Evolutionary conservation across 2,888 invertebrate genomes (phyloP), one percentile per base, ranked within the genome.

Genomic region (Rhagium mordax): DNA sequence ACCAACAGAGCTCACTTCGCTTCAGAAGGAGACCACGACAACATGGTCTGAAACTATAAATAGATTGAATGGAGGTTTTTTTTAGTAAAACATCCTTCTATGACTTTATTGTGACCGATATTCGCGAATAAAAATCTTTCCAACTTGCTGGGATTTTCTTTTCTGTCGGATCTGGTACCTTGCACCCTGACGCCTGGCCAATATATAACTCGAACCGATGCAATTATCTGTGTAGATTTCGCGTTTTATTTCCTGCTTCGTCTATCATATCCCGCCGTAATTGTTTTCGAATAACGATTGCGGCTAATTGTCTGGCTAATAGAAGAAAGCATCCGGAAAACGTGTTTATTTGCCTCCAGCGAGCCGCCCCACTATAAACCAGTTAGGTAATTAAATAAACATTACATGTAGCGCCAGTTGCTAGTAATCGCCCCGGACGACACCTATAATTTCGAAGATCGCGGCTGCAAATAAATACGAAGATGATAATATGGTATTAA

Each of bases 381-480:
- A 27, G n/a, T 18, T 33, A 49, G 65, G 53, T 53, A 65, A 65
- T 65, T 33, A 53, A 65, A 65, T 65, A 65, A 65, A 65, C 53
- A 65, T 65, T 53, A 65, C 53, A 65, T 33, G 65, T 53, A 53
- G 65, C 65, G 65, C 65, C 65, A 53, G 53, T 53, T 65, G 65
- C 33, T 33, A 29, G 65, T 53, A 53, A 65, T 65, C 65, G 65
- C 53, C 29, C 15, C 18, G 33, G 29, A 65, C 53, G 51, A 29
- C 48, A 24, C 20, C 21, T 61, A 21, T 47, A 61, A 61, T 8
- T 61, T 41, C 41, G 13, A 59, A 24, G 27, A 33, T 53, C 65
- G 29, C 33, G n/a, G 33, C 53, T 15, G 33, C 33, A 65, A 53
- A 53, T 65, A 51, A 20, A 53, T 47, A 49, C 33, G 29, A n/a